Base-by-base conservation (phyloP, 2,888 invertebrate species). In the Melanostoma mellinum region DNA sequence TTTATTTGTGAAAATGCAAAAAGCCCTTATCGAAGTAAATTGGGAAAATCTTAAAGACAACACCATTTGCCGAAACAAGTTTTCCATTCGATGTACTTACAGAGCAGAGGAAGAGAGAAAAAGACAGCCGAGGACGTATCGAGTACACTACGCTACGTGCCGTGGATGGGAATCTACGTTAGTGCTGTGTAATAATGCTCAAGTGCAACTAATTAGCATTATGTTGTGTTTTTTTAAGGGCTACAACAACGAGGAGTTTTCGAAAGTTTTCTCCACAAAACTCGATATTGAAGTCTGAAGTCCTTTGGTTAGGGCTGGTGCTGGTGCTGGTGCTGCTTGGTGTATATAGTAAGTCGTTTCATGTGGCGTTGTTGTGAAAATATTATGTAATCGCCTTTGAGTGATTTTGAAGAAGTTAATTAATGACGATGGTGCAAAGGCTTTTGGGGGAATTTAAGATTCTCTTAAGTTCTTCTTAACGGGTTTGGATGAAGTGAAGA, bases 131-230 rank as follows among this genome's bases (percentile, higher is more conserved):
- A n/a, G 20, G 20, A 53, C 53, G 71, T 67, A 76, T 76, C 53
- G 60, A 79, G 20, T 67, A 42, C 20, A 35, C n/a, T 30, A 10
- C 32, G 35, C 10, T 38, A 33, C 0, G 3, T 30, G 6, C 48
- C 65, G 63, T 46, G 52, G 53, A 46, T 53, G 58, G 60, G 30
- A 46, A 44, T 48, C 36, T 63, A 71, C 67, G 61, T 71, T 79
- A 71, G 69, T 44, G 75, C 48, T 75, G 63, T 50, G 53, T 71
- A 79, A 84, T 84, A 78, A 84, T 44, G 84, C 67, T 84, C 79
- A 79, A 84, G 74, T 84, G 84, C 79, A 84, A 67, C 84, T 84
- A 84, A 84, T 84, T 84, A 84, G 84, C 84, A 79, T 84, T 84
- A 75, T 74, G 74, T 44, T 78, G 71, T 53, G 42, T 53, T 58